Conservation (phyloP, 2,888 invertebrate genomes). For the Gryllus longicercus region DNA sequence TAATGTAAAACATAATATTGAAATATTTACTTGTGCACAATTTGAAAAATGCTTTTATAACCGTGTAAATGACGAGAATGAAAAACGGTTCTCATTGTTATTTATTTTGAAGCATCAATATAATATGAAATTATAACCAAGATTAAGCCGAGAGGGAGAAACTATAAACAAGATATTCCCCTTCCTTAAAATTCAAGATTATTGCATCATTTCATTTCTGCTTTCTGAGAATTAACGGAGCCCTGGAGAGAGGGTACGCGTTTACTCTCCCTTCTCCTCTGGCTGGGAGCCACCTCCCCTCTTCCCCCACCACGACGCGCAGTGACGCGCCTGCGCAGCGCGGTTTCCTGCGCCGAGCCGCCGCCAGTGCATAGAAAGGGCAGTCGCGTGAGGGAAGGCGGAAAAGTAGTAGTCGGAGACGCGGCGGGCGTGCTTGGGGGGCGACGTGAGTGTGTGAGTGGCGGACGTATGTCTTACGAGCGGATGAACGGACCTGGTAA, state of each 20-base stretch:
- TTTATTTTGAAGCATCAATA: too few relatives aligned
- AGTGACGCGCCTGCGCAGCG: neutral
- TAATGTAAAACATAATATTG: too few relatives aligned
- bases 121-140: too few relatives aligned
- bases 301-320: neutral
- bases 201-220: neutral
- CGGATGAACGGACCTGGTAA: conserved; percentile 24
- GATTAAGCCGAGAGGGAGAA: too few relatives aligned
- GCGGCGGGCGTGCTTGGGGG: neutral
- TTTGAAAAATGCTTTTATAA: too few relatives aligned
- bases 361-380: neutral
- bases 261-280: neutral
- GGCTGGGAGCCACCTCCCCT: neutral
- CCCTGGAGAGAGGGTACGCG: neutral
- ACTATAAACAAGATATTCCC: too few relatives aligned
- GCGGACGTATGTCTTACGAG: conserved; percentile 23
- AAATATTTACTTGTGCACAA: too few relatives aligned
- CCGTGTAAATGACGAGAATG: too few relatives aligned
- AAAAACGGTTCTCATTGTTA: too few relatives aligned
- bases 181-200: too few relatives aligned
- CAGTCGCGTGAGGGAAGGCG: neutral
- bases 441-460: neutral
- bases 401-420: neutral
- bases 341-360: neutral
- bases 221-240: neutral